phyloP scores from a whole-genome alignment of 2,797 vertebrate genomes.

The Gadopsis bispinosus region DNA sequence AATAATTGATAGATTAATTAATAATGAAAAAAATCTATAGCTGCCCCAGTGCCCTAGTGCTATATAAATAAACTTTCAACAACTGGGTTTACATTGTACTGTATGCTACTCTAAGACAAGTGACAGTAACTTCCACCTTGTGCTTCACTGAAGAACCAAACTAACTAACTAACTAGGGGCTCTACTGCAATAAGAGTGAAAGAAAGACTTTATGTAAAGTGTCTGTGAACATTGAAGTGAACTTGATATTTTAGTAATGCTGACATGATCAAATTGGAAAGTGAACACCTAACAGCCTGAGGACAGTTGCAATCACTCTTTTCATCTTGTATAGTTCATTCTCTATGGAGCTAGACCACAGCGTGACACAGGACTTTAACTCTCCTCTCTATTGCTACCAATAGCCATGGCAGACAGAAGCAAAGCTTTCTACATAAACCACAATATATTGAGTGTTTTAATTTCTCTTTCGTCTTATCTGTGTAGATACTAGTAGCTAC shows the following conservation, averaged over 20 bases:
- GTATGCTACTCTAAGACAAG: background rate
- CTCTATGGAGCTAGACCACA: conserved; percentile 48
- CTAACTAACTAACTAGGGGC: conserved; percentile 3
- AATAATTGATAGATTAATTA: background rate
- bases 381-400: conserved; percentile 15
- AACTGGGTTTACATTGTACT: background rate
- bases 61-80: background rate
- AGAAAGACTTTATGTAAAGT: conserved; percentile 63
- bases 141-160: conserved; percentile 18
- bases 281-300: conserved; percentile 56
- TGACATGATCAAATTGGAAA: conserved; percentile 59
- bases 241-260: conserved; percentile 63
- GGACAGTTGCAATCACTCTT: conserved; percentile 60
- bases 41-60: background rate
- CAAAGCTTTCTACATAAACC: conserved; percentile 7
- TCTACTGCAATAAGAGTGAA: conserved; percentile 38
- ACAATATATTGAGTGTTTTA: background rate
- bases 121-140: background rate
- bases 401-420: background rate
- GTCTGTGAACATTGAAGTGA: conserved; percentile 57
- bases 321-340: conserved; percentile 58
- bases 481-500: background rate
- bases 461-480: background rate
- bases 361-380: conserved; percentile 27
- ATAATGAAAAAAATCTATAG: background rate